Base-by-base conservation (phyloP, 2,888 invertebrate genomes). In the Spicauda simplicius region DNA sequence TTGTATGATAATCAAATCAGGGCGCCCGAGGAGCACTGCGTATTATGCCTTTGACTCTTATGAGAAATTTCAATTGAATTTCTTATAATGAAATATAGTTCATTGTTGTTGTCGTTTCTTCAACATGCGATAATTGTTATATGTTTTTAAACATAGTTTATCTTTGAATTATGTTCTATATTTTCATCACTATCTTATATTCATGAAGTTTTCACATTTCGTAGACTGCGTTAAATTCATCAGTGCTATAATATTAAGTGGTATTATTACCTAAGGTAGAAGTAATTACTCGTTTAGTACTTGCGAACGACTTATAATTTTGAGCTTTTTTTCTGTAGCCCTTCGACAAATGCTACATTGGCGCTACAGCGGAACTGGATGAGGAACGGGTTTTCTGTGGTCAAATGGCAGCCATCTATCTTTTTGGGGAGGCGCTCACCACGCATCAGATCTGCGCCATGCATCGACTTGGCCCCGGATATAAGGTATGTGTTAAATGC, bases 341-440 rank as follows among this genome's bases (percentile, higher is more conserved):
- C 67, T 99, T 99, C 94, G 99, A 99, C 94, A 99, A 99, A 90
- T 99, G 99, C 92, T 99, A 98, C 92, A 98, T 99, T 84, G 99
- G 99, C 69, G 98, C 99, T 69, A 98, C 98, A 61, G 98, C 99
- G 0, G 99, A 99, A 91, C 91, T 99, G 83, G 99, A 99, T 83
- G 98, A 98, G 83, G 99, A 99, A 86, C 95, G 98, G 71, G 98
- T 99, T 76, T 99, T 99, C 93, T 99, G 99, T 92, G 99, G 99
- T 48, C 99, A 99, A 95, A 99, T 99, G 98, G 98, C 99, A 25
- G 98, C 99, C 64, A 98, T 99, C 82, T 99, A 99, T 94, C 94
- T 99, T 74, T 99, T 99, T 92, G 98, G 98, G 78, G 99, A 99
- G 93, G 98, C 99, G 56, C 95, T 99, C 77, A 97, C 97, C 68